Evolutionary conservation across 1,140 invertebrate genomes (phyloP), one percentile per base, ranked within the genome.

Genomic region (Platyscapa corneri): DNA sequence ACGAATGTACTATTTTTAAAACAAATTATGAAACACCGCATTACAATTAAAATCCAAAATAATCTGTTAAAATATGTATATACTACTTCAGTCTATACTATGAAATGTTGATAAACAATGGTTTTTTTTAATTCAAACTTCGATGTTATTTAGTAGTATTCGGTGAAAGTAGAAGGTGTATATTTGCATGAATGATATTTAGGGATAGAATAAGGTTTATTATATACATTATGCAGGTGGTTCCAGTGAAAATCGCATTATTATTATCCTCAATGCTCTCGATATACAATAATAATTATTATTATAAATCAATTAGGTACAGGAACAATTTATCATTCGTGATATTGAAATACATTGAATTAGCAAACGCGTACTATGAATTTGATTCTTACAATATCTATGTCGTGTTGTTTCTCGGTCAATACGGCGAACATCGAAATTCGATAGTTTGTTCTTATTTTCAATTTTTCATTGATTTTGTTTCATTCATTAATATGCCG

Each of bases 231-330:
- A 39, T 37, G 64, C 32, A 60, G 85, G 79, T 87, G 86, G 76
- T 88, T 92, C 87, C 89, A 90, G 90, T 92, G 92, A 93, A 92
- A 93, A 92, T 93, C 89, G 91, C 90, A 90, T 92, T 92, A 92
- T 92, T 93, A 72, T 80, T 82, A 86, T 86, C 49, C 87, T 91
- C 89, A 92, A 92, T 93, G 91, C 89, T 92, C 92, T 92, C 89
- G 89, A 91, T 92, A 90, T 92, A 93, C 90, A 92, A 91, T 92
- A 92, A 92, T 92, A 89, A 91, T 91, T 87, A 88, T 89, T 87
- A 90, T 87, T 87, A 90, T 87, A 81, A 90, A 90, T 89, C 88
- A 92, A 91, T 91, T 91, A 92, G 92, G 89, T 93, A 92, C 92
- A 92, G 92, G 92, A 93, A 92, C 92, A 93, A 92, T 92, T 92